Percentiles rank a stretch among this genome's conserved stretches.
Conservation (phyloP, 2,113 vertebrate genomes). For the Epinephelus moara region DNA sequence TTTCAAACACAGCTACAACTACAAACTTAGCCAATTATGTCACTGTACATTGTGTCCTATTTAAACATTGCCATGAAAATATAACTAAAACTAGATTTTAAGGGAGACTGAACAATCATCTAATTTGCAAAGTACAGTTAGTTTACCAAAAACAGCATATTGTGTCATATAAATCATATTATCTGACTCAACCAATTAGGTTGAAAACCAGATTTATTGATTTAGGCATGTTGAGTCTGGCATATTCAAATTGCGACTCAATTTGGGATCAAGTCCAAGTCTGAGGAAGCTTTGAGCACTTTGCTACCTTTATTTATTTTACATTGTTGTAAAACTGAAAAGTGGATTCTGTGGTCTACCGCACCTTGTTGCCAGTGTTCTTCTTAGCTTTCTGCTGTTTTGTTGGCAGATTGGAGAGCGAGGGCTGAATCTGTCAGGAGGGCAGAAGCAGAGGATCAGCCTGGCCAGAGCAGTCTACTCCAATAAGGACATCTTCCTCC, state of each 20-base stretch:
- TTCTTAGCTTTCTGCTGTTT: background rate
- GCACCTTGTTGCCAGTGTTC: background rate
- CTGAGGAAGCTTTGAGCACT: background rate
- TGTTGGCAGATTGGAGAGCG: constrained; percentile 83
- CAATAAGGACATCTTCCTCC: constrained; percentile 83
- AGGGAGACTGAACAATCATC: too few species aligned
- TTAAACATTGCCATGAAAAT: too few species aligned
- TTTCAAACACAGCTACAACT: too few species aligned
- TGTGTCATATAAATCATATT: too few species aligned
- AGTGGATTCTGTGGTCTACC: background rate
- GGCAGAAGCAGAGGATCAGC: constrained; percentile 87
- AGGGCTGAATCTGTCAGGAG: constrained; percentile 86
- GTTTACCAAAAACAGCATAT: too few species aligned
- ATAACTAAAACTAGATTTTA: too few species aligned
- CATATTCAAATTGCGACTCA: background rate
- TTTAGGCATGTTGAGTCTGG: background rate
- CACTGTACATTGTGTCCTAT: too few species aligned
- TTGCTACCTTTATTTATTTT: background rate
- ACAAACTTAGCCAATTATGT: too few species aligned
- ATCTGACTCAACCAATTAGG: too few species aligned
- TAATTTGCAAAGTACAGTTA: too few species aligned
- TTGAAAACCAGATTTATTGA: background rate
- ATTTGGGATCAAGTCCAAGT: background rate
- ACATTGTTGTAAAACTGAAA: background rate
- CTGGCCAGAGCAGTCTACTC: constrained; percentile 86